Percentiles rank a stretch among this genome's conserved stretches.
phyloP scores from a whole-genome alignment of 2,797 vertebrate genomes.

The Myotis myotis region DNA sequence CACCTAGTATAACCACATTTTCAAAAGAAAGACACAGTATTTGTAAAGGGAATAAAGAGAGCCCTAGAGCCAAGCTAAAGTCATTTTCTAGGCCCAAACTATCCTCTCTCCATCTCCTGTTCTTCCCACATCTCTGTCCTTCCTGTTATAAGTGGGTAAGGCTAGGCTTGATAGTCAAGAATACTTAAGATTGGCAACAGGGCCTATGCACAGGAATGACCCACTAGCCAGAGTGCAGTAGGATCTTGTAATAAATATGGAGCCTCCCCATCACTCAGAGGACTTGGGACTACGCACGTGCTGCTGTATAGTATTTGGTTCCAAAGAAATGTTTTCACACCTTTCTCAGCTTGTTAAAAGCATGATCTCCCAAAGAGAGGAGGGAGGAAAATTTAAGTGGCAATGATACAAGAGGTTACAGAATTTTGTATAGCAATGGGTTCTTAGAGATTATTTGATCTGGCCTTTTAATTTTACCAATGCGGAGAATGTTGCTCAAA shows the following conservation, averaged over 20 bases:
- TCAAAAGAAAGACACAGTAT: not conserved
- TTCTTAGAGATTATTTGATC: not conserved
- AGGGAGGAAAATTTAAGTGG: not conserved
- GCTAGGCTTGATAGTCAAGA: not conserved
- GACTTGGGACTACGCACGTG: not conserved
- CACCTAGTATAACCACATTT: not conserved
- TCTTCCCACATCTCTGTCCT: not conserved
- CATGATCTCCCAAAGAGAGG: not conserved
- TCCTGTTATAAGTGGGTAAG: not conserved
- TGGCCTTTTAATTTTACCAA: not conserved
- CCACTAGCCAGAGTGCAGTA: not conserved
- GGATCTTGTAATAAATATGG: not conserved
- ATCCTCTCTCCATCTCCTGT: not conserved
- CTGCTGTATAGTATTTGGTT: not conserved
- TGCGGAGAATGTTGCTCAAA: not conserved
- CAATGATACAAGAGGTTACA: not conserved
- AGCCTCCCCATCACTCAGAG: not conserved
- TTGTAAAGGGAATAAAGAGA: not conserved
- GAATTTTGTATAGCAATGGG: not conserved
- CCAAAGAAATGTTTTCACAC: not conserved
- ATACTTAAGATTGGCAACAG: not conserved
- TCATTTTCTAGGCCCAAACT: not conserved
- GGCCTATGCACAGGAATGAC: not conserved
- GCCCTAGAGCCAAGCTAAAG: not conserved
- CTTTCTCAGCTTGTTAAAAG: not conserved